phyloP scores from a whole-genome alignment of 2,888 invertebrate genomes.

The Pardosa pseudoannulata region DNA sequence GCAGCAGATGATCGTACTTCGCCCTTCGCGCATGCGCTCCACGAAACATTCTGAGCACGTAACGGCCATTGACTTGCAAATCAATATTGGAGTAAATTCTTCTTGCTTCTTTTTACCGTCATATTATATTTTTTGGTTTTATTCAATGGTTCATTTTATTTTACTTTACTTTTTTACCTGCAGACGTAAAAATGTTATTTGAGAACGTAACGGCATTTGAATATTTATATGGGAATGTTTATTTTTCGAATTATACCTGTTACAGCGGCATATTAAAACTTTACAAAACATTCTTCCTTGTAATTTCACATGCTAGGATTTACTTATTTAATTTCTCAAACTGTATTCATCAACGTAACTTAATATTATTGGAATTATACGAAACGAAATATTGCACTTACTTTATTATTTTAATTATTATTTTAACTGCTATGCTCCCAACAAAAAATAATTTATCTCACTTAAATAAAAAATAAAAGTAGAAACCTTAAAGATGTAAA shows the following conservation, averaged over 20 bases:
- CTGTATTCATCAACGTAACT: no score
- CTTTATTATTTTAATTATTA: no score
- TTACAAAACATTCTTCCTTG: not conserved
- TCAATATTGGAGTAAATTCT: conserved; percentile 65
- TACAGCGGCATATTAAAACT: not conserved
- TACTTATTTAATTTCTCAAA: no score
- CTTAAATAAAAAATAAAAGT: no score
- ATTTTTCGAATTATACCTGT: conserved; percentile 28
- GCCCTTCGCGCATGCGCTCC: conserved; percentile 36
- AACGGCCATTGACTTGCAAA: conserved; percentile 70
- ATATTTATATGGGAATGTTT: conserved; percentile 47
- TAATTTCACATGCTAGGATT: no score
- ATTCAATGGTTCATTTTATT: conserved; percentile 21
- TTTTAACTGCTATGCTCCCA: no score
- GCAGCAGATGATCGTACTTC: conserved; percentile 42
- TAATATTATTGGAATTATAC: no score
- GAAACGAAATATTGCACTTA: no score
- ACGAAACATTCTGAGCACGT: conserved; percentile 54
- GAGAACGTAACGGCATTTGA: conserved; percentile 36
- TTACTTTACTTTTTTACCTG: conserved; percentile 20
- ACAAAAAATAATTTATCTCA: no score
- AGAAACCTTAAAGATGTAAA: no score
- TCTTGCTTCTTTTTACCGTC: conserved; percentile 41
- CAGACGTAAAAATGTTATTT: conserved; percentile 51
- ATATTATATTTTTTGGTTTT: conserved; percentile 31